Percentiles rank a stretch among this genome's conserved stretches.
Conservation (phyloP, 1,140 invertebrate genomes). For the Tetraneura akinire region DNA sequence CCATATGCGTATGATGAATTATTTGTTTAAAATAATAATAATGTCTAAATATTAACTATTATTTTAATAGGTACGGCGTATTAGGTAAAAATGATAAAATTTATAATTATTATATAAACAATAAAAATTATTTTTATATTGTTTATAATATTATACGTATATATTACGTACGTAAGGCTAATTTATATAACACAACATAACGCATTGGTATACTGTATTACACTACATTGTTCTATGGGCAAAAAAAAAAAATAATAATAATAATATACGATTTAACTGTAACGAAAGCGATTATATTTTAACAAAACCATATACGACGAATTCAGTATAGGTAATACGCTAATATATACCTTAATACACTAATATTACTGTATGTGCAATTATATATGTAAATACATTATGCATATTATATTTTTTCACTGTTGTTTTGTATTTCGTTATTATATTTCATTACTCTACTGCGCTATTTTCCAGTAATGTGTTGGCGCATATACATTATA, state of each 20-base stretch:
- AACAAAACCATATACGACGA: conserved; percentile 6
- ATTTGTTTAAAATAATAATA: too few species aligned
- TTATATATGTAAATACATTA: not conserved
- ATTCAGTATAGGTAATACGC: not conserved
- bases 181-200: too few species aligned
- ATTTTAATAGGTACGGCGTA: too few species aligned
- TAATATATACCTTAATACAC: not conserved
- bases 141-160: too few species aligned
- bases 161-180: too few species aligned
- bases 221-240: not conserved
- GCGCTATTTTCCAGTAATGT: not conserved
- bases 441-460: conserved; percentile 27
- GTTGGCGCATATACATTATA: not conserved
- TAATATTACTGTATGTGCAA: too few species aligned
- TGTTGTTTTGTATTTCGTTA: conserved; percentile 30
- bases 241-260: conserved; percentile 20
- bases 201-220: not conserved
- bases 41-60: too few species aligned
- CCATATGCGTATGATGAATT: too few species aligned
- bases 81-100: too few species aligned
- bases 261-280: conserved; percentile 26
- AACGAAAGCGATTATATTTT: conserved; percentile 27
- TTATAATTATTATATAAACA: too few species aligned
- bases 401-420: not conserved
- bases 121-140: too few species aligned